These are phyloP conservation scores for Passer domesticus DNA, from an alignment of 2,113 vertebrate genomes.

Conservation along the genomic window DNA sequence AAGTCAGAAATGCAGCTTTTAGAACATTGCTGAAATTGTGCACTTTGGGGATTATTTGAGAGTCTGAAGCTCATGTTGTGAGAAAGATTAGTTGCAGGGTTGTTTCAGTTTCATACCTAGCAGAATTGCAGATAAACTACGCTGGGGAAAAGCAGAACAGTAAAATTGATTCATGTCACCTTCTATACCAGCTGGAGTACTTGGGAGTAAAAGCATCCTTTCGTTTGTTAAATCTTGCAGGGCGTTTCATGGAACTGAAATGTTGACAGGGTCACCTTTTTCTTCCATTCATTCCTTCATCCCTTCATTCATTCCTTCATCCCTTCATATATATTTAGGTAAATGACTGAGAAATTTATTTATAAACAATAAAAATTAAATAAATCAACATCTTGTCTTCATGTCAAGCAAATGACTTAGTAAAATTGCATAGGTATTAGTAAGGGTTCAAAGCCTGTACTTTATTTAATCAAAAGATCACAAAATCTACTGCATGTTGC, in stretches of 20 bases:
- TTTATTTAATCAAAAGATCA: constrained; percentile 60
- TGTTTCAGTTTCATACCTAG: constrained; percentile 12
- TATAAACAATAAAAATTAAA: neutral
- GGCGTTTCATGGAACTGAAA: neutral
- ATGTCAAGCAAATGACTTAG: neutral
- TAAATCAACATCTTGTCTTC: neutral
- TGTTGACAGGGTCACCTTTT: constrained; percentile 23
- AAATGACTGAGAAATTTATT: neutral
- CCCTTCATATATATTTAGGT: neutral
- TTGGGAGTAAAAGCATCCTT: constrained; percentile 44
- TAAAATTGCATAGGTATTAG: constrained; percentile 15
- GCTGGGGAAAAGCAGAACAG: neutral
- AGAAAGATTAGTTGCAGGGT: constrained; percentile 25
- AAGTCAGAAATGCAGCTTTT: constrained; percentile 42
- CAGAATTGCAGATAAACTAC: neutral
- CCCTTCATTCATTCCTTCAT: neutral
- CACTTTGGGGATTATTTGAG: neutral
- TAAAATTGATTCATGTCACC: constrained; percentile 29
- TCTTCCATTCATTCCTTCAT: neutral
- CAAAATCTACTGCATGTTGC: constrained; percentile 30
- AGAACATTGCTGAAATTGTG: neutral
- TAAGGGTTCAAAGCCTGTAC: constrained; percentile 43
- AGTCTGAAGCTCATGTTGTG: neutral
- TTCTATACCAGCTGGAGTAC: neutral
- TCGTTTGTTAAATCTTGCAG: neutral